Evolutionary conservation across 1,140 invertebrate species (phyloP).

Genomic region (Zaprionus davidi): DNA sequence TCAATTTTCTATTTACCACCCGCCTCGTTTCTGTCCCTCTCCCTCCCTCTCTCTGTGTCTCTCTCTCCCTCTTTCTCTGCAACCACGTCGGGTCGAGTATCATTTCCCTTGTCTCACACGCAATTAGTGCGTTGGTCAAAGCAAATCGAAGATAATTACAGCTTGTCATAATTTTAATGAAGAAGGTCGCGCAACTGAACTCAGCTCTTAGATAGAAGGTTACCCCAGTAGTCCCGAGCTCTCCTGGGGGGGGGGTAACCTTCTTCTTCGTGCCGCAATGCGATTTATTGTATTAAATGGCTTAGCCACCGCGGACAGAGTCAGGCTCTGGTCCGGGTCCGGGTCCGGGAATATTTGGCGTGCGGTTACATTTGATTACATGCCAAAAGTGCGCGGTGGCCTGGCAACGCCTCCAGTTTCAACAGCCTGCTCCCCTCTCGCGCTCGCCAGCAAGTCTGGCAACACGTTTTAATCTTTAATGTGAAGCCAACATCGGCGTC

Average conservation of each 20-base stretch:
- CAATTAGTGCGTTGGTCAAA: slow-evolving; percentile 78
- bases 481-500: slow-evolving; percentile 34
- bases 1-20: slow-evolving; percentile 25
- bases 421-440: neutral
- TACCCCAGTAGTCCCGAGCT: neutral
- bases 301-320: slow-evolving; percentile 36
- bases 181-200: slow-evolving; percentile 72
- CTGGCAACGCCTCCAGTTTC: slow-evolving; percentile 41
- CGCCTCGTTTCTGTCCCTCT: neutral
- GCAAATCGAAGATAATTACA: slow-evolving; percentile 83
- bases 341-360: slow-evolving; percentile 63
- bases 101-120: slow-evolving; percentile 56
- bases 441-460: neutral
- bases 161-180: slow-evolving; percentile 83
- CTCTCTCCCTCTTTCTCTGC: neutral
- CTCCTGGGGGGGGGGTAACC: too few species aligned
- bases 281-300: slow-evolving; percentile 75
- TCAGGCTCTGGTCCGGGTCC: neutral
- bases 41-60: neutral
- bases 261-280: slow-evolving; percentile 6
- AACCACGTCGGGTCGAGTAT: slow-evolving; percentile 21
- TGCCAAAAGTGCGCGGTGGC: slow-evolving; percentile 61
- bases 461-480: slow-evolving; percentile 67
- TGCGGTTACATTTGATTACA: slow-evolving; percentile 81
- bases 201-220: slow-evolving; percentile 26